Percentiles rank a stretch among this genome's conserved stretches.
phyloP scores from a whole-genome alignment of 2,113 vertebrate species.

The Leucopsar rothschildi region DNA sequence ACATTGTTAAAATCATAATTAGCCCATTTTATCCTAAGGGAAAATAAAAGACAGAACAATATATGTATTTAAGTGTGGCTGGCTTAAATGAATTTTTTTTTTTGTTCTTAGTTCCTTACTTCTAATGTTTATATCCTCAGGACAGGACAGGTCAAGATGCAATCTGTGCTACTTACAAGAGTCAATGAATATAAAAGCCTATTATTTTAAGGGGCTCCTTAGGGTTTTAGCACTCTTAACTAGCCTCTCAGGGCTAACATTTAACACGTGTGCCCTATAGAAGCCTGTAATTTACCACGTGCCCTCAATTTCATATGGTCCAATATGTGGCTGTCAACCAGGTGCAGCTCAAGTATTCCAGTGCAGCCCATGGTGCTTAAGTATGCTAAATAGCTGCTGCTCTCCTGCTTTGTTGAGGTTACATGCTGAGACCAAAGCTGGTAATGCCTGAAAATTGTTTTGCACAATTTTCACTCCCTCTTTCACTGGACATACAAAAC shows the following conservation, averaged over 20 bases:
- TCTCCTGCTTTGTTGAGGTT: neutral
- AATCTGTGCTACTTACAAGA: constrained; percentile 35
- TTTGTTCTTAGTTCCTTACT: neutral
- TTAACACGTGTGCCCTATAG: constrained; percentile 29
- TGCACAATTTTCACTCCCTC: neutral
- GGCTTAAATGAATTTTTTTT: neutral
- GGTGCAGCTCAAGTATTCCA: constrained; percentile 2
- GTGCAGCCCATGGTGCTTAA: neutral
- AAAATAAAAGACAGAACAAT: neutral
- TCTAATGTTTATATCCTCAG: neutral
- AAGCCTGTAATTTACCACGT: constrained; percentile 48
- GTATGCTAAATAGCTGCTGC: neutral
- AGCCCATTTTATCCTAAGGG: neutral
- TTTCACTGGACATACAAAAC: neutral
- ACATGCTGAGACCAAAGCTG: neutral
- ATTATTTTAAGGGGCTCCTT: constrained; percentile 46
- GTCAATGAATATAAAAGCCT: constrained; percentile 33
- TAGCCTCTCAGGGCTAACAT: constrained; percentile 45
- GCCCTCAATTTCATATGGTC: constrained; percentile 41
- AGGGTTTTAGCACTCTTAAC: constrained; percentile 40
- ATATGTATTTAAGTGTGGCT: neutral
- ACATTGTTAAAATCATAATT: neutral
- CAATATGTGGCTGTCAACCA: constrained; percentile 10
- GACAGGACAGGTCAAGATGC: neutral
- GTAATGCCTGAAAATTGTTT: constrained; percentile 37